Base-by-base conservation (phyloP, 2,888 invertebrate species). In the Drosophila eohydei region DNA sequence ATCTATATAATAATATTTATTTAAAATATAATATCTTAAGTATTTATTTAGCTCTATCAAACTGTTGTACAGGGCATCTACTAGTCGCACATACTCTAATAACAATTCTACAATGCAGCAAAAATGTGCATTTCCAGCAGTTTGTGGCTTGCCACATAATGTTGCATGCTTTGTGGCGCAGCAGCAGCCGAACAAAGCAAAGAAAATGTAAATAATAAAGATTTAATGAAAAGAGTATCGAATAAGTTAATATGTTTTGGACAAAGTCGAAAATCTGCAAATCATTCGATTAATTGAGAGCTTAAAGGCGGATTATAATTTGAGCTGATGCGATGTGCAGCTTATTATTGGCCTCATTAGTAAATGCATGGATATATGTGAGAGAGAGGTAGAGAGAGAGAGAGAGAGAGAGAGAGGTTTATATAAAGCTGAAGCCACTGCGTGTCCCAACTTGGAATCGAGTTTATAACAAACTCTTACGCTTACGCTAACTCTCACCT, bases 391-490 rank as follows among this genome's bases (percentile, higher is more conserved):
- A n/a, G 12, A 26, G 2, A 9, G n/a, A 50, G 16, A 11, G 9
- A 30, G 44, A 26, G 12, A 26, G 12, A 14, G 14, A 44, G 4
- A 55, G 1, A 0, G 3, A 4, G 4, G 7, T 9, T 1, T 36
- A 5, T 36, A n/a, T 38, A n/a, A 28, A 28, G 11, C 26, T 34
- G 44, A 52, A 32, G 38, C 48, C 74, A 64, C 52, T 64, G 68
- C 56, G 65, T 56, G 68, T 75, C 80, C 80, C 83, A 85, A 63
- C 51, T 52, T 61, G 85, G 84, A 83, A 88, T 81, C 26, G 70
- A n/a, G 43, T n/a, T 58, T 59, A 26, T 26, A 28, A 16, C 40
- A 36, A 36, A 50, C 32, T 9, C 30, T 4, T 9, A 14, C 30
- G 36, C 43, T 16, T 46, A 28, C 9, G 48, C 52, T 14, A 38